Evolutionary conservation across 2,797 vertebrate species (phyloP).

Genomic region (Limnodromus scolopaceus): DNA sequence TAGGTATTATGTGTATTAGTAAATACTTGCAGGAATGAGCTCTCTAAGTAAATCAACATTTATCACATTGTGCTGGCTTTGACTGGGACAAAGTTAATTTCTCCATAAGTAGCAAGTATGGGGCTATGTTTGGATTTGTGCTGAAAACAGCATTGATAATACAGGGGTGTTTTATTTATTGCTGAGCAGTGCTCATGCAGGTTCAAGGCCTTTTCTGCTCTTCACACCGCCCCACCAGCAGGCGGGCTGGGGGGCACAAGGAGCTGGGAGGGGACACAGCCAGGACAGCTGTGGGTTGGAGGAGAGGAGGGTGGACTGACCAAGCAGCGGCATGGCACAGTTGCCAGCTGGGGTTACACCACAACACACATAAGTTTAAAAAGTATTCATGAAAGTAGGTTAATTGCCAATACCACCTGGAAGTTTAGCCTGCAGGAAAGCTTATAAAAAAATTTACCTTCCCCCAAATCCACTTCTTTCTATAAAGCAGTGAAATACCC

Average conservation of each 20-base stretch:
- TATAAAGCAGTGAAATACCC: not conserved
- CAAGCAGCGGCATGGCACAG: not conserved
- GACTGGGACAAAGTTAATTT: not conserved
- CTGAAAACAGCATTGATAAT: not conserved
- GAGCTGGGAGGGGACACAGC: not conserved
- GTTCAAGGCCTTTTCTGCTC: not conserved
- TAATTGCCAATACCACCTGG: not conserved
- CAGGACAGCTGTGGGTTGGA: not conserved
- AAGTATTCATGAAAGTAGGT: not conserved
- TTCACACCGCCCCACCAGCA: accelerated
- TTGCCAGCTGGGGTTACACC: not conserved
- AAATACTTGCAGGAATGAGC: not conserved
- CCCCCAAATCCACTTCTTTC: not conserved
- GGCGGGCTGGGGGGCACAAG: not conserved
- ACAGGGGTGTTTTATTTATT: accelerated
- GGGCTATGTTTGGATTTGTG: not conserved
- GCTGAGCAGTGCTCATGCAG: not conserved
- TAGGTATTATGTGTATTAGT: not conserved
- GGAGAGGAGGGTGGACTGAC: not conserved
- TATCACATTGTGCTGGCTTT: not conserved
- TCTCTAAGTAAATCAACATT: not conserved
- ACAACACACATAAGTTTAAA: not conserved
- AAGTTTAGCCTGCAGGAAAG: not conserved
- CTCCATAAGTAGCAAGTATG: not conserved
- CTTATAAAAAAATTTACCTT: not conserved